Conservation (phyloP, 2,888 invertebrate genomes). For the Homarus gammarus region DNA sequence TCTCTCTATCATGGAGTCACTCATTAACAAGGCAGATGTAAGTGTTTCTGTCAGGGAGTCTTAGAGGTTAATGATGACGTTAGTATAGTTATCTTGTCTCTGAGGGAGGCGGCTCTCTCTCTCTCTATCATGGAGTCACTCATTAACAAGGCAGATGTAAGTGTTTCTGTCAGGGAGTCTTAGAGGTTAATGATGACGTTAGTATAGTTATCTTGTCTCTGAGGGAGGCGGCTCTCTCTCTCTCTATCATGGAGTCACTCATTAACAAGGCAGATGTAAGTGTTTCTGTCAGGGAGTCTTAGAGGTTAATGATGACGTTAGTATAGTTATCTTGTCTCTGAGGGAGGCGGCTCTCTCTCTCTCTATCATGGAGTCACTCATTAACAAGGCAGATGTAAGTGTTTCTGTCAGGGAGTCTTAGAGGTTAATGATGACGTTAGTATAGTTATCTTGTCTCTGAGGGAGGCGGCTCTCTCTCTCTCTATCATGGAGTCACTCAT, state of each 20-base stretch:
- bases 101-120: no score
- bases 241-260: conserved; percentile 62
- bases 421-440: neutral
- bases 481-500: conserved; percentile 65
- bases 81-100: no score
- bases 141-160: conserved; percentile 72
- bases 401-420: neutral
- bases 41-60: conserved; percentile 15
- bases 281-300: neutral
- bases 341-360: no score
- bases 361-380: conserved; percentile 63
- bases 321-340: no score
- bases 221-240: no score
- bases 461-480: no score
- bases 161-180: neutral
- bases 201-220: no score
- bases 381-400: conserved; percentile 74
- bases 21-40: conserved; percentile 72
- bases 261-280: conserved; percentile 73
- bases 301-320: neutral
- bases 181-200: neutral
- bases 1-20: no score
- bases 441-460: no score
- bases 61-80: neutral
- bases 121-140: conserved; percentile 66